Evolutionary conservation across 1,140 invertebrate genomes (phyloP), one percentile per base, ranked within the genome.

Genomic region (Polyergus mexicanus): DNA sequence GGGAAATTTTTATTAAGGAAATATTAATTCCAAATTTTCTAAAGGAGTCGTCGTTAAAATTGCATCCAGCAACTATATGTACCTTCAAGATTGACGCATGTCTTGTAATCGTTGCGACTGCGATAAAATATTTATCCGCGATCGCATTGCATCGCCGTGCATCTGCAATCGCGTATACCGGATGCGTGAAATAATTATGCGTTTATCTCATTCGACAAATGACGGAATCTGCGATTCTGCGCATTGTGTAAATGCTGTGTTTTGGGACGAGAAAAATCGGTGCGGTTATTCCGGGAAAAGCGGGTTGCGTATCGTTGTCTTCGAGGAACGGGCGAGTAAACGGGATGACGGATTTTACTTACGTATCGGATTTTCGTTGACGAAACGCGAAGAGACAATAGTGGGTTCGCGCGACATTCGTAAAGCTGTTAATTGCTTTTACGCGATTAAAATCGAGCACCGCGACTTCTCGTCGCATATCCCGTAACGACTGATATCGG

Each of bases 31-130:
- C 16, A 28, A 16, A 25, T 58, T 72, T 81, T 7, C 7, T 38
- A 51, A 72, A 71, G 38, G 47, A 47, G 32, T n/a, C 11, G 25
- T 72, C 13, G 47, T 60, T 58, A 58, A 60, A 83, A 60, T 72
- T 38, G 28, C 54, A 72, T 83, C 60, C 7, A 47, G 35, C 38
- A 60, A 35, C 60, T 41, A 41, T 41, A 60, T 47, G 13, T 22
- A 28, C 16, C 25, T 44, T 16, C 35, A 35, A 58, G 78, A 81
- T 81, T 81, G 78, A 81, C 76, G 32, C 25, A 13, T 41, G 63
- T 80, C 78, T 81, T 11, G 65, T 51, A 68, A 80, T 84, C 72
- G 35, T 86, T 89, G 72, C 65, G 84, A 85, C 80, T 68, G 69
- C 62, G 63, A 58, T 60, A 75, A 85, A 84, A 47, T 63, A 69